Evolutionary conservation across 2,888 invertebrate species (phyloP).

Genomic region (Xiphydria camelus): DNA sequence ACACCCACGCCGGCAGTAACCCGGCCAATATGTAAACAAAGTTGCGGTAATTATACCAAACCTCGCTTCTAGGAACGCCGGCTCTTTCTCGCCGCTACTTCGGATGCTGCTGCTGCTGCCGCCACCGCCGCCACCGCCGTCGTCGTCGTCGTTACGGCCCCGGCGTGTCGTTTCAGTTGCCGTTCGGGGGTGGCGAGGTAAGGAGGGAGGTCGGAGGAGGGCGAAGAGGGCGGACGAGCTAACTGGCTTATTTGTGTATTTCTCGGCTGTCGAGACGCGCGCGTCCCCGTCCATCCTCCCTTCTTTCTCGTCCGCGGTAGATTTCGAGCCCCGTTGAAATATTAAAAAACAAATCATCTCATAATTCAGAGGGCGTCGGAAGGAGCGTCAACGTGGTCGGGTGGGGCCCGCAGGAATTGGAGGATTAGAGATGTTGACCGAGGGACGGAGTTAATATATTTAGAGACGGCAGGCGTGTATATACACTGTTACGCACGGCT

Average conservation of each 20-base stretch:
- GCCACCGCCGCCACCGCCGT: background rate
- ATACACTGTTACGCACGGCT: too few species aligned
- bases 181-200: background rate
- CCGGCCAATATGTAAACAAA: slow-evolving; percentile 45
- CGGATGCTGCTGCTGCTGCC: background rate
- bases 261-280: background rate
- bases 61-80: slow-evolving; percentile 20
- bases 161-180: slow-evolving; percentile 13
- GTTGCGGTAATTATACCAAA: slow-evolving; percentile 48
- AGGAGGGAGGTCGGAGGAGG: slow-evolving; percentile 1
- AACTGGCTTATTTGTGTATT: slow-evolving; percentile 15
- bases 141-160: background rate
- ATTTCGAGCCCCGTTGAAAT: slow-evolving; percentile 19
- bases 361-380: slow-evolving; percentile 1
- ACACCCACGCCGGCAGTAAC: slow-evolving; percentile 47
- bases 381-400: too few species aligned
- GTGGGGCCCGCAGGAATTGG: background rate
- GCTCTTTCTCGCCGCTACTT: slow-evolving; percentile 9
- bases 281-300: slow-evolving; percentile 1
- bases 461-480: too few species aligned
- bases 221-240: background rate
- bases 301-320: background rate
- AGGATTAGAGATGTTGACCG: background rate
- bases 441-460: slow-evolving; percentile 3
- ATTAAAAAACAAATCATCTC: slow-evolving; percentile 33